These are phyloP conservation scores for Drosophila ironensis DNA, from an alignment of 1,140 invertebrate species.

Conservation along the genomic window DNA sequence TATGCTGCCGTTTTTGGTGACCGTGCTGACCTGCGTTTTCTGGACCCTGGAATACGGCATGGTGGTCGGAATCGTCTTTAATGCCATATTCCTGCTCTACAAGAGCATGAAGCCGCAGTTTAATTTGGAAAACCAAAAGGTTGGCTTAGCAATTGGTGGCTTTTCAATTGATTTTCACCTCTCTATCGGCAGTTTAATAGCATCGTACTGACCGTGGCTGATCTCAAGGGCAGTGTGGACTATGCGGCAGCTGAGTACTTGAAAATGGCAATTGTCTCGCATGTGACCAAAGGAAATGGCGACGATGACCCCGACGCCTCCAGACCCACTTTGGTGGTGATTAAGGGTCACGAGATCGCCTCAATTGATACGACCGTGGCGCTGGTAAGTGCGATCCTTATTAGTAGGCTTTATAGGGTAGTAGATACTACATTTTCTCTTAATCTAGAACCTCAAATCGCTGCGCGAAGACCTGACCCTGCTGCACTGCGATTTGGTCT, in stretches of 20 bases:
- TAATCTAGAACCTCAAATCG: constrained; percentile 64
- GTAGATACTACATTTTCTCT: too few relatives aligned
- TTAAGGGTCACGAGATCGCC: constrained; percentile 85
- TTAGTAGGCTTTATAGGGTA: too few relatives aligned
- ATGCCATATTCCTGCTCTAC: constrained; percentile 90
- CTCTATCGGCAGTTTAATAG: constrained; percentile 34
- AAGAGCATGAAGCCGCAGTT: constrained; percentile 89
- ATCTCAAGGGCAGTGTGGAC: constrained; percentile 64
- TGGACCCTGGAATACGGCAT: constrained; percentile 92
- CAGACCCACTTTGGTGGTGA: constrained; percentile 82
- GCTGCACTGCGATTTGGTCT: constrained; percentile 64
- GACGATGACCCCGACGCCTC: neutral
- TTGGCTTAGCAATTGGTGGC: constrained; percentile 47
- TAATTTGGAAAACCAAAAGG: constrained; percentile 84
- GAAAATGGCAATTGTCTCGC: constrained; percentile 58
- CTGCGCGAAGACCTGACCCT: constrained; percentile 63
- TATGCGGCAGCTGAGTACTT: constrained; percentile 76
- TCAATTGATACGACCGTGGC: constrained; percentile 86
- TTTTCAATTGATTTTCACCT: neutral
- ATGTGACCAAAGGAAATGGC: constrained; percentile 31
- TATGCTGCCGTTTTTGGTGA: constrained; percentile 87
- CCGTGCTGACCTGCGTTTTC: constrained; percentile 88
- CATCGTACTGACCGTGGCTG: constrained; percentile 39
- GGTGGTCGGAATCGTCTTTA: constrained; percentile 90
- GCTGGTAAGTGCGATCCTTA: constrained; percentile 83